Evolutionary conservation across 2,888 invertebrate genomes (phyloP).

Genomic region (Trachelus iudaicus): DNA sequence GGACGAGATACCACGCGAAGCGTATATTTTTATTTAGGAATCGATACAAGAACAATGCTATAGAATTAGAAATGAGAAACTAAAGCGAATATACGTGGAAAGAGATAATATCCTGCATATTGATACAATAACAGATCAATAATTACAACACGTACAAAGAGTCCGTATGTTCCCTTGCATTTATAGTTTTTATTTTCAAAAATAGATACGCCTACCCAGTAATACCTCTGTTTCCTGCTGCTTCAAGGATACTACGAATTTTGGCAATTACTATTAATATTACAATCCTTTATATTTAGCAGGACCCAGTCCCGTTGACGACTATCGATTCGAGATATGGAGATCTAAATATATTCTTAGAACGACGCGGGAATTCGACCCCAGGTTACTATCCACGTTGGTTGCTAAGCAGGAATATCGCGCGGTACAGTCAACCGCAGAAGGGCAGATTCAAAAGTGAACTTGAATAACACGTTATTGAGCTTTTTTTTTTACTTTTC

Average conservation of each 20-base stretch:
- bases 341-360: background rate
- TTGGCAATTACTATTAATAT: background rate
- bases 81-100: background rate
- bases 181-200: background rate
- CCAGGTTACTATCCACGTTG: background rate
- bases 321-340: background rate
- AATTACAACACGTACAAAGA: background rate
- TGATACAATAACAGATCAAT: background rate
- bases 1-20: background rate
- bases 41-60: background rate
- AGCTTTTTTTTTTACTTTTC: background rate
- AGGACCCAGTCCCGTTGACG: background rate
- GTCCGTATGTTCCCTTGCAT: background rate
- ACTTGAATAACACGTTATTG: background rate
- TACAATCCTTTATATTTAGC: background rate
- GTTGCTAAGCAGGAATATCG: constrained; percentile 1
- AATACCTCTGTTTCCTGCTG: background rate
- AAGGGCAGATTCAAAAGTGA: background rate
- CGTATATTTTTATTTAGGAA: background rate
- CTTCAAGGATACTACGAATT: background rate
- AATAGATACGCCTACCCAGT: background rate
- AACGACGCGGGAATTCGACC: constrained; percentile 1
- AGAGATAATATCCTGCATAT: background rate
- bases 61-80: background rate
- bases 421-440: background rate